Percentiles rank a stretch among this genome's conserved stretches.
These are phyloP conservation scores for Tokudaia muenninki DNA, from an alignment of 2,797 vertebrate species.

Conservation along the genomic window DNA sequence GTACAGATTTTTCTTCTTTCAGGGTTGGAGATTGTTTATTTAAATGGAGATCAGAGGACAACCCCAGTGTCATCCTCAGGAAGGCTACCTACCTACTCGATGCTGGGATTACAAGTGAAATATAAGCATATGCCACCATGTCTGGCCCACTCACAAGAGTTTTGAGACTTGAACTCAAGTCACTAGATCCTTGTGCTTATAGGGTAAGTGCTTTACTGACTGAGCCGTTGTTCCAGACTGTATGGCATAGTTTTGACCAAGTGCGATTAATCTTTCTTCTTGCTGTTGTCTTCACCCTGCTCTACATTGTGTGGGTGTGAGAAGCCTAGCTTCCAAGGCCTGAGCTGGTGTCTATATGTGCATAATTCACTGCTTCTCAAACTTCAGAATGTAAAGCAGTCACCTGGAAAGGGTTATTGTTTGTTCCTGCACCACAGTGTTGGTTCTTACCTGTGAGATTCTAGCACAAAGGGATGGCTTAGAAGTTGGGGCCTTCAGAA, in stretches of 20 bases:
- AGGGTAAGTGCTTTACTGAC: not conserved
- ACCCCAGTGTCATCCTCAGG: not conserved
- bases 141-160: not conserved
- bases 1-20: not conserved
- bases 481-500: conserved; percentile 23
- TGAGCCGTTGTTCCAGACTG: not conserved
- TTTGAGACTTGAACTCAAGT: not conserved
- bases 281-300: not conserved
- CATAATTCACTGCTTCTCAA: conserved; percentile 15
- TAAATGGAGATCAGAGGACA: not conserved
- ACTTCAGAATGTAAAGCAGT: conserved; percentile 8
- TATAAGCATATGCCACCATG: not conserved
- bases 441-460: not conserved
- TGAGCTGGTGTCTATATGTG: not conserved
- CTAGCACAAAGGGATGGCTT: not conserved
- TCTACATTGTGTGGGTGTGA: not conserved
- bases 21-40: not conserved
- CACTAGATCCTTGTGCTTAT: not conserved
- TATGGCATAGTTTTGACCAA: conserved; percentile 6
- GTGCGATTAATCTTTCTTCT: not conserved
- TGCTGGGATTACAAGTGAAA: not conserved
- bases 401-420: not conserved
- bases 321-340: not conserved
- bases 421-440: not conserved
- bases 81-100: not conserved